Base-by-base conservation (phyloP, 2,797 vertebrate genomes). In the Pseudotriccus pelzelni region DNA sequence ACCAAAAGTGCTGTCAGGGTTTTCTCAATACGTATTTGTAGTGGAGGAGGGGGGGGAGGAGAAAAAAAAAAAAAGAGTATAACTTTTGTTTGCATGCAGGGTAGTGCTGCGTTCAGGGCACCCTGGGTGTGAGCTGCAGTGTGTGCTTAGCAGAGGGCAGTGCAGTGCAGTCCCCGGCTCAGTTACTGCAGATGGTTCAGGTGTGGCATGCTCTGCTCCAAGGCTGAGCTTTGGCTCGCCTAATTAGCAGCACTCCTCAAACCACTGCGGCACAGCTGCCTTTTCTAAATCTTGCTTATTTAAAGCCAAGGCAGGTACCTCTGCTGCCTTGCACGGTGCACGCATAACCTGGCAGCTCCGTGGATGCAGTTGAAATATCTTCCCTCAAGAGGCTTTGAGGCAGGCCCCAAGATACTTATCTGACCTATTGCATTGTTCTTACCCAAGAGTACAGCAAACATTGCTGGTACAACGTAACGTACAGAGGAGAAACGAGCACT, bases 201-300 rank as follows among this genome's bases (percentile, higher is more conserved):
- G 37, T 1, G 2, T 10, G 24, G 49, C 0, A 0, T 41, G 49
- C 12, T 43, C 20, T 59, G 5, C 60, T 84, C 59, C 0, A 0
- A 55, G 74, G 36, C 52, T 39, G 53, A 64, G 67, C 13, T 58
- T 70, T 79, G 78, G 43, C 75, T n/a, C 0, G 0, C 24, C 39
- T 66, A 5, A 39, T 69, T 28, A 73, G 55, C 68, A 83, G 64
- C 68, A 5, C 58, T 47, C n/a, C 46, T 83, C 69, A 39, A 67
- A 74, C 24, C 18, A 14, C 68, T 74, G 74, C 67, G 69, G 63
- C 21, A 2, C 1, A 0, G 39, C 39, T 89, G 7, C 43, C 70
- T 43, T 69, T 86, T 58, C 39, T 52, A 41, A 66, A 62, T 46
- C 39, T 81, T 0, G 0, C 62, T 89, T 58, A 46, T 85, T 93